Conservation (phyloP, 2,888 invertebrate genomes). For the Meghimatium bilineatum region DNA sequence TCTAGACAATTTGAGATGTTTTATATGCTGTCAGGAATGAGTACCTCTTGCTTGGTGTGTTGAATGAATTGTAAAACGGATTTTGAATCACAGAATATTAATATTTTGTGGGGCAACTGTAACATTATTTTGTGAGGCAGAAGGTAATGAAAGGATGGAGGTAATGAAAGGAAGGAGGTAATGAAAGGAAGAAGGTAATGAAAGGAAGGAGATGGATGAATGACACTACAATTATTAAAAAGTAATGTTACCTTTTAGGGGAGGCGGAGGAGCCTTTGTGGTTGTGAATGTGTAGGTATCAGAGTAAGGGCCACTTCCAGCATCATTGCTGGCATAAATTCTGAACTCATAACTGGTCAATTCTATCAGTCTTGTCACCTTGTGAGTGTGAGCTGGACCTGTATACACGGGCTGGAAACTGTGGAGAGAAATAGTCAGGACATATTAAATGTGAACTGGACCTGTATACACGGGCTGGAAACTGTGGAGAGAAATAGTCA, state of each 20-base stretch:
- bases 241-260: slow-evolving; percentile 81
- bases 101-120: too few species aligned
- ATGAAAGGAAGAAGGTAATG: too few species aligned
- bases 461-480: slow-evolving; percentile 84
- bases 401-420: slow-evolving; percentile 82
- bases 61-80: too few species aligned
- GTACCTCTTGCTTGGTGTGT: too few species aligned
- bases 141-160: too few species aligned
- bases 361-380: slow-evolving; percentile 90
- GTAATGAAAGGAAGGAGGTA: too few species aligned
- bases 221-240: neutral
- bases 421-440: slow-evolving; percentile 7
- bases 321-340: slow-evolving; percentile 90
- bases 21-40: too few species aligned
- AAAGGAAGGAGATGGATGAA: too few species aligned
- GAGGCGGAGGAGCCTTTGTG: slow-evolving; percentile 87
- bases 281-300: slow-evolving; percentile 85
- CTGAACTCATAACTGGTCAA: slow-evolving; percentile 89
- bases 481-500: slow-evolving; percentile 58
- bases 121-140: too few species aligned
- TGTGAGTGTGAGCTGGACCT: slow-evolving; percentile 87
- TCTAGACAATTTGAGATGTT: too few species aligned
- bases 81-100: too few species aligned
- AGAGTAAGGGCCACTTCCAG: slow-evolving; percentile 89
- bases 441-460: slow-evolving; percentile 83